Base-by-base conservation (phyloP, 2,888 invertebrate species). In the Acheta domesticus region DNA sequence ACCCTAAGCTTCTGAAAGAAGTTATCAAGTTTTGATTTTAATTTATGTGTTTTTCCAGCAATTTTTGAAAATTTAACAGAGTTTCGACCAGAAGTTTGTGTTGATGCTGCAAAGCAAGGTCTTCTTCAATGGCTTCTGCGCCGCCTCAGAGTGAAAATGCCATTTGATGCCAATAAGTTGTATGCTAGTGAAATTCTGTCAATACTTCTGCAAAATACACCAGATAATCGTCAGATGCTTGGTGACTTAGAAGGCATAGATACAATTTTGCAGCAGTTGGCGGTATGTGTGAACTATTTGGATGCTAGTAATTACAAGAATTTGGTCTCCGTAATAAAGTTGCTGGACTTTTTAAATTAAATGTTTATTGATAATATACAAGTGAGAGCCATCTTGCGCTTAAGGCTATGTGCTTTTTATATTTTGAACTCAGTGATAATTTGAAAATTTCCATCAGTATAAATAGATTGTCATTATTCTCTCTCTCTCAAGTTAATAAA, bases 211-310 rank as follows among this genome's bases (percentile, higher is more conserved):
- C 99, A 99, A 89, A 94, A 94, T 82, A 94, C 95, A 82, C 93
- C 93, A 81, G 93, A 93, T 79, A 96, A 96, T 86, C 91, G 94
- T 83, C 88, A 92, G 79, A 86, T 94, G 48, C 88, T 98, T 36
- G 98, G 98, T n/a, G 95, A 96, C 84, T 86, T 96, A 75, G 98
- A 99, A 85, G 98, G 98, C 4, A 98, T 99, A 84, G 99, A 99
- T 89, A 94, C 97, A 62, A 88, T 99, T 76, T 89, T 99, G 14
- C 98, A 98, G 87, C 99, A 98, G 86, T 88, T 98, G 82, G 97
- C 98, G 83, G 93, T 95, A 87, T 88, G 87, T 87, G 50, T 74
- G 23, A 19, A 19, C 36, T 8, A 76, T 36, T n/a, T 36, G 21
- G 76, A 19, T 76, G 16, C 23, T 16, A 74, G 11, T 74, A 74